Conservation (phyloP, 2,113 vertebrate genomes). For the Chloropsis cyanopogon region DNA sequence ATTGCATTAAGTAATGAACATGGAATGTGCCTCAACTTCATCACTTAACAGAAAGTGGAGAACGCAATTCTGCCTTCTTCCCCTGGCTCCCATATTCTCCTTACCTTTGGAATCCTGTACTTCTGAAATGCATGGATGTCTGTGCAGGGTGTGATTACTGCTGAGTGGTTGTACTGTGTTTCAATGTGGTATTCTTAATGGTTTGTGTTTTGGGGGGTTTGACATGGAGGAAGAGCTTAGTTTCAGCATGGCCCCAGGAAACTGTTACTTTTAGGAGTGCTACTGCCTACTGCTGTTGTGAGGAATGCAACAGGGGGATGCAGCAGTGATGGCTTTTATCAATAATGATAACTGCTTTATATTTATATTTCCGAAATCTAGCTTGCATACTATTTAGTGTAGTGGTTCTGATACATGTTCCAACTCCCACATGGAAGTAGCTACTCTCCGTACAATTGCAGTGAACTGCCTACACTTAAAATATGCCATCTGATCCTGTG, state of each 20-base stretch:
- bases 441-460: not conserved
- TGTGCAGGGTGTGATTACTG: not conserved
- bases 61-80: not conserved
- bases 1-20: not conserved
- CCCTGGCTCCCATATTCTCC: not conserved
- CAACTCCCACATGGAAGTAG: not conserved
- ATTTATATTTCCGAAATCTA: slow-evolving; percentile 19
- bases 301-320: not conserved
- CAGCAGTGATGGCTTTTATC: not conserved
- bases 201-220: not conserved
- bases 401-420: not conserved
- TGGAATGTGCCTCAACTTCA: not conserved
- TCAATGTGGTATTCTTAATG: not conserved
- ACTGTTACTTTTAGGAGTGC: not conserved
- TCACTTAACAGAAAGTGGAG: not conserved
- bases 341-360: not conserved
- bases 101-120: not conserved
- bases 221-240: not conserved
- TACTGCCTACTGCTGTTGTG: not conserved
- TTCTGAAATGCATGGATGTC: not conserved
- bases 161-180: not conserved
- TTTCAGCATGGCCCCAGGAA: not conserved
- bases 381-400: not conserved
- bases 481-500: not conserved
- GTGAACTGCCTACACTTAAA: not conserved